A percentile compares a stretch with the other conserved stretches of the same genome.
phyloP scores from a whole-genome alignment of 2,113 vertebrate species.

The Malurus melanocephalus region DNA sequence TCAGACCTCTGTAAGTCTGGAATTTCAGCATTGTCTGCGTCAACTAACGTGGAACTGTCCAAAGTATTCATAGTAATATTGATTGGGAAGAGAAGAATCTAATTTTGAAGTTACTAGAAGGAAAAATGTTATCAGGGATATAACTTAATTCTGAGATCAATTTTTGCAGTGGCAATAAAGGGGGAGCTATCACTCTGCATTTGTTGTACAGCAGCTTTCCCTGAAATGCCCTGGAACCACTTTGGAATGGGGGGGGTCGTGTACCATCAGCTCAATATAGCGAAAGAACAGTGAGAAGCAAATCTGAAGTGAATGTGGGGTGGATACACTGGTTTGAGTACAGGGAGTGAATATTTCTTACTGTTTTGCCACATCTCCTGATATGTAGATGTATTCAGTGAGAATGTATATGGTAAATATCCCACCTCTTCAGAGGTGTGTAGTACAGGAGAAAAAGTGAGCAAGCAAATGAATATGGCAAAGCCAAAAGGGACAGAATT shows the following conservation, averaged over 20 bases:
- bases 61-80: background rate
- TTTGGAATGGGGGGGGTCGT: background rate
- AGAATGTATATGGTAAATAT: background rate
- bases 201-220: background rate
- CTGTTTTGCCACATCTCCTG: background rate
- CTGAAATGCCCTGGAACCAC: background rate
- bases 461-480: background rate
- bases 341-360: background rate
- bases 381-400: background rate
- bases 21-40: background rate
- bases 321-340: background rate
- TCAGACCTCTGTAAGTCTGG: background rate
- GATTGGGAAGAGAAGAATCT: background rate
- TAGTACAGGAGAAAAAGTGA: background rate
- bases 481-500: background rate
- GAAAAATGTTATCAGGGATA: background rate
- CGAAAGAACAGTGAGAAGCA: background rate
- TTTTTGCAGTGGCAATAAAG: background rate
- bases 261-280: background rate
- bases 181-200: background rate
- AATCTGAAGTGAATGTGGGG: background rate
- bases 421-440: background rate
- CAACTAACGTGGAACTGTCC: background rate
- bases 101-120: background rate
- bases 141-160: background rate